Conservation (phyloP, 1,140 invertebrate genomes). For the Teleopsis dalmanni region DNA sequence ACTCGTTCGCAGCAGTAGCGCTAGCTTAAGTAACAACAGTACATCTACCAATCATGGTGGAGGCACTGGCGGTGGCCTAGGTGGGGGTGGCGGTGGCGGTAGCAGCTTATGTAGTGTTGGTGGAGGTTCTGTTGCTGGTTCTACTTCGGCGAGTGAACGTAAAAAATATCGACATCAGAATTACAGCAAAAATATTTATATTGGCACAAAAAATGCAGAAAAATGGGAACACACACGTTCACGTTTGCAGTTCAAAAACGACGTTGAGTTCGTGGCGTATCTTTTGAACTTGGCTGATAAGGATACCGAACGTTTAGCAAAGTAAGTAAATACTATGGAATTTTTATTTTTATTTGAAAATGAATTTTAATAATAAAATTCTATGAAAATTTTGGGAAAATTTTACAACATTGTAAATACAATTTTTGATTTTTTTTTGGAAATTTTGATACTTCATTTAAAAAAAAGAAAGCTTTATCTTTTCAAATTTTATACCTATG, state of each 20-base stretch:
- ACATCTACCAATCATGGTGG: not conserved
- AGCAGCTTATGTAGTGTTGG: slow-evolving; percentile 3
- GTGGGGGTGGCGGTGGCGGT: slow-evolving; percentile 7
- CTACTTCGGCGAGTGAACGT: slow-evolving; percentile 23
- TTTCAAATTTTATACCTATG: too few relatives aligned
- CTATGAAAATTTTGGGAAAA: too few relatives aligned
- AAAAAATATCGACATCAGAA: slow-evolving; percentile 42
- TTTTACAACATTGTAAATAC: too few relatives aligned
- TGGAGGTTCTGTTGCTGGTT: slow-evolving; percentile 1
- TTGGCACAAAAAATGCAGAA: slow-evolving; percentile 46
- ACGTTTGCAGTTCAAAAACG: slow-evolving; percentile 41
- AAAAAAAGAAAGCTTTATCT: too few relatives aligned
- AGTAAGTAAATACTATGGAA: too few relatives aligned
- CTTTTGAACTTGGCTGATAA: slow-evolving; percentile 46
- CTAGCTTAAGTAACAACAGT: slow-evolving; percentile 22
- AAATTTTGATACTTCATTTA: too few relatives aligned
- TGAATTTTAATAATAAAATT: too few relatives aligned
- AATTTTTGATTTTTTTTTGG: too few relatives aligned
- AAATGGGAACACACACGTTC: slow-evolving; percentile 45
- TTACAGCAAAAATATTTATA: slow-evolving; percentile 44
- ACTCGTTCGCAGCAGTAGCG: slow-evolving; percentile 21
- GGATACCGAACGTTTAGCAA: slow-evolving; percentile 40
- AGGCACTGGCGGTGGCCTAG: not conserved
- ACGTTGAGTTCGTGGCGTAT: slow-evolving; percentile 46
- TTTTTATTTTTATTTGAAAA: too few relatives aligned